Evolutionary conservation across 2,113 vertebrate species (phyloP), one percentile per base, ranked within the genome.

Genomic region (Oncorhynchus clarkii): DNA sequence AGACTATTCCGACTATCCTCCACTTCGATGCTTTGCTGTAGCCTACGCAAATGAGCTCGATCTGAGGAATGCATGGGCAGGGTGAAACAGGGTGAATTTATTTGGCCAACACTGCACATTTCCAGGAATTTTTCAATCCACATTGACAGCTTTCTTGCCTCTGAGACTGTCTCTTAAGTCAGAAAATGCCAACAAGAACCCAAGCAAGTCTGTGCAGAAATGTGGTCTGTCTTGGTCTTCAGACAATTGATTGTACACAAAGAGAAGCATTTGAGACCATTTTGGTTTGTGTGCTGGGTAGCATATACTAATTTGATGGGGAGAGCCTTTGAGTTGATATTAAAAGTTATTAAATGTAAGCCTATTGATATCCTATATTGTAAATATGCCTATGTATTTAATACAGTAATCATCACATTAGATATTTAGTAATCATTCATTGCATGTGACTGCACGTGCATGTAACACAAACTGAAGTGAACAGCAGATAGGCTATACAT

Each of bases 191-290:
- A 12, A 16, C 2, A 45, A 29, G 20, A 73, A 59, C 31, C 57
- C 29, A 27, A 39, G 9, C 3, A 11, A 11, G 39, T 45, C 9
- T 45, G 39, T 45, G 39, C 39, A 45, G 77, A 72, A 79, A 85
- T 79, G 80, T 74, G 34, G 77, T 74, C 62, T 29, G 26, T 75
- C 78, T 16, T 45, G 9, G 39, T 11, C 39, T 45, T 45, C 39
- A 45, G 9, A 45, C 39, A 45, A 11, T 45, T 72, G 26, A 67
- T 66, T 69, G 60, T 62, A 70, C 70, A 14, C 16, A 24, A 14
- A 4, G 45, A 57, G 14, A 51, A 2, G 48, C 1, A 39, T 54
- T 62, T 51, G 45, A 70, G 39, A 14, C n/a, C 6, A 45, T 39
- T 39, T 22, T 64, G 60, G 20, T 64, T n/a, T 24, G n/a, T 64